These are phyloP conservation scores for Caloenas nicobarica DNA, from an alignment of 2,113 vertebrate genomes.

Conservation along the genomic window DNA sequence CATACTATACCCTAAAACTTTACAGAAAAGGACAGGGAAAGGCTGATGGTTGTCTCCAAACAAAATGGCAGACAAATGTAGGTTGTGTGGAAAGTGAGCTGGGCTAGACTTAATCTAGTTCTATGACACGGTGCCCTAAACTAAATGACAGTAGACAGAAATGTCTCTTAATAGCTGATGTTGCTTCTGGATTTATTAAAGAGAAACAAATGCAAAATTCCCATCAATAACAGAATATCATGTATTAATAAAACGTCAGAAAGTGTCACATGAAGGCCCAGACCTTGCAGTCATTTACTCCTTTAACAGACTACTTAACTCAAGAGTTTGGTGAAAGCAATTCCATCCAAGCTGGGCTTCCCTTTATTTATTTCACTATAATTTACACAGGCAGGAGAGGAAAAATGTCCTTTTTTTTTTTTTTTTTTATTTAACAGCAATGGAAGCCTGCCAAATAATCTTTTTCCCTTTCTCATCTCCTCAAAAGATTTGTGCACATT, in stretches of 20 bases:
- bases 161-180: background rate
- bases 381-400: background rate
- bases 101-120: background rate
- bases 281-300: background rate
- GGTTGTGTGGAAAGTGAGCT: background rate
- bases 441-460: background rate
- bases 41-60: background rate
- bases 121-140: background rate
- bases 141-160: background rate
- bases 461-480: background rate
- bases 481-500: background rate
- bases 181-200: background rate
- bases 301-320: background rate
- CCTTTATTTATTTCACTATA: background rate
- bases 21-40: background rate
- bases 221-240: background rate
- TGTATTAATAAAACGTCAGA: background rate
- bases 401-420: background rate
- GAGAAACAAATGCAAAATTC: slow-evolving; percentile 1
- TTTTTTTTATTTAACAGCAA: background rate
- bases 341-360: background rate
- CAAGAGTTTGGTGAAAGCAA: background rate
- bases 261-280: background rate
- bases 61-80: background rate
- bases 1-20: background rate